These are phyloP conservation scores for Leuciscus waleckii DNA, from an alignment of 2,797 vertebrate genomes.

Conservation along the genomic window DNA sequence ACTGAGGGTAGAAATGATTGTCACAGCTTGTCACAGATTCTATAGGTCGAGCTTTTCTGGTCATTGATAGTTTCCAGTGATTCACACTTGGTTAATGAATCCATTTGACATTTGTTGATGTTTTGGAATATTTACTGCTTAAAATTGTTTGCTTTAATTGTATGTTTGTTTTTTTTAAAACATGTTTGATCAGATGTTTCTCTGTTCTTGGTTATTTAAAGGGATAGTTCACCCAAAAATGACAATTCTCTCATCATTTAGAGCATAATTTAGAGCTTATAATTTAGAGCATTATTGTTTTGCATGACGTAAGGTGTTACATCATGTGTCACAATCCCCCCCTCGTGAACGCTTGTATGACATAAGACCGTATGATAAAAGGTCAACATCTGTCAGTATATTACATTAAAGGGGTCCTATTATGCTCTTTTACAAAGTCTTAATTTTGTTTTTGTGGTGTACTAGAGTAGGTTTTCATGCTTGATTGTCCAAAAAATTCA, in stretches of 20 bases:
- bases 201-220: constrained; percentile 15
- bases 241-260: too few species aligned
- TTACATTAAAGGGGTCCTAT: too few species aligned
- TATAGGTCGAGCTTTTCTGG: neutral
- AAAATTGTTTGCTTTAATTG: neutral
- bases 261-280: too few species aligned
- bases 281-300: neutral
- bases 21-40: neutral
- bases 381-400: too few species aligned
- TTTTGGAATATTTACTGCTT: neutral
- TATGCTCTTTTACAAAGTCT: too few species aligned
- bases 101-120: neutral
- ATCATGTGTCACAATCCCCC: neutral
- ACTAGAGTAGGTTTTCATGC: too few species aligned
- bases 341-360: too few species aligned
- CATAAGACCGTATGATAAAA: too few species aligned
- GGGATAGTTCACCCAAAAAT: neutral
- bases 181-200: neutral
- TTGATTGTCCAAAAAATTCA: too few species aligned
- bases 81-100: neutral
- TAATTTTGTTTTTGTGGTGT: too few species aligned
- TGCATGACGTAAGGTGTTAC: neutral
- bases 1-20: neutral
- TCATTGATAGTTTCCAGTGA: neutral
- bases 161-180: neutral